Evolutionary conservation across 2,888 invertebrate genomes (phyloP).

Genomic region (Ferrisia virgata): DNA sequence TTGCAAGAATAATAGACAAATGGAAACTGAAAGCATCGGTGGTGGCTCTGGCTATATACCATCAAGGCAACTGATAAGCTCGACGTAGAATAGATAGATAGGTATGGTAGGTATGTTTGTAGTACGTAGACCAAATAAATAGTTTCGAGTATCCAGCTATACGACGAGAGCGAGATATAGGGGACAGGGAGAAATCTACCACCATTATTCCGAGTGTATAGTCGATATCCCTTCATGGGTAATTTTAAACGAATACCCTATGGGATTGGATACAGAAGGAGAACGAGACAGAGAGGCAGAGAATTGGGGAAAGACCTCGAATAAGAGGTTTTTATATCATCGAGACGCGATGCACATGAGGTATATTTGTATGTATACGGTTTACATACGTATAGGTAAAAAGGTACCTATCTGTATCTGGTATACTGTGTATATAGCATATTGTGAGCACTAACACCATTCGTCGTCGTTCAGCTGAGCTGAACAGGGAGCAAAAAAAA

Average conservation of each 20-base stretch:
- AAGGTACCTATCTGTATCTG: neutral
- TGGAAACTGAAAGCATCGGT: neutral
- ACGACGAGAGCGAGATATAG: neutral
- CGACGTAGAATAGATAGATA: neutral
- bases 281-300: too few relatives aligned
- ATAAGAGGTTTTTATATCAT: constrained; percentile 6
- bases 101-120: constrained; percentile 13
- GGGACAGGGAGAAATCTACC: neutral
- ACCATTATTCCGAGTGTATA: neutral
- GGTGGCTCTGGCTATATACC: neutral
- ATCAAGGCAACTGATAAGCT: neutral
- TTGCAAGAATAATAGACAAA: constrained; percentile 22
- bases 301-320: neutral
- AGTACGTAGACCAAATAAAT: constrained; percentile 2
- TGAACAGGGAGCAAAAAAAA: neutral
- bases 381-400: too few relatives aligned
- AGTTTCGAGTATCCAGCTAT: neutral
- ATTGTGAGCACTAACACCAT: neutral
- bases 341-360: neutral
- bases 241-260: constrained; percentile 5
- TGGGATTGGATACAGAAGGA: neutral
- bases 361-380: too few relatives aligned
- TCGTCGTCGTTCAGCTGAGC: neutral
- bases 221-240: constrained; percentile 12
- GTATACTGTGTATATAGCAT: too few relatives aligned